Base-by-base conservation (phyloP, 2,113 vertebrate species). In the Mormoops blainvillei region DNA sequence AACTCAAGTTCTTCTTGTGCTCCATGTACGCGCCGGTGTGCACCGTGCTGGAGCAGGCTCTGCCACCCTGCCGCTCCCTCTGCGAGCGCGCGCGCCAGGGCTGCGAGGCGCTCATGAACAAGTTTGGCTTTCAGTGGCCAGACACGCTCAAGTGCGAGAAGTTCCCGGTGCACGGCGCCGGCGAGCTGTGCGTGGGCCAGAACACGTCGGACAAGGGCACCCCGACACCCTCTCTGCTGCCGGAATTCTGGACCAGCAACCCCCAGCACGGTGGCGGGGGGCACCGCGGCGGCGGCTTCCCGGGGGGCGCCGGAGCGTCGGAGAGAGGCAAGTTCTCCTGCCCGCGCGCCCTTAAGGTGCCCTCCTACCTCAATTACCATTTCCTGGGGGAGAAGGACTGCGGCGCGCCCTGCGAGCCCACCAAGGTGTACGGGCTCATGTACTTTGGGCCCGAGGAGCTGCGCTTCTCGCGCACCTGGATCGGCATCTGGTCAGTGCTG, bases 381-480 rank as follows among this genome's bases (percentile, higher is more conserved):
- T 99, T 99, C 97, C 97, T 99, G 36, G 99, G 99, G 0, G 99
- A 99, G 98, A 99, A 99, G 98, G 99, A 99, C 98, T 99, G 99
- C 89, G 99, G 99, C 2, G 99, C 99, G 0, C 99, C 99, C 3
- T 99, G 99, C 1, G 99, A 99, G 95, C 99, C 99, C 0, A 98
- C 98, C 33, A 98, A 98, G 33, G 98, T 98, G 16, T 99, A 99
- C 16, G 99, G 99, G 24, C 98, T 99, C 95, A 99, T 99, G 99
- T 99, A 99, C 98, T 99, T 99, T 77, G 99, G 98, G 41, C 99
- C 99, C 0, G 99, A 99, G 94, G 99, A 99, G 98, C 98, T 99
- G 88, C 99, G 98, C 95, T 99, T 99, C 91, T 98, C 99, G 58
- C 96, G 99, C 89, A 99, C 99, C 19, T 99, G 99, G 99, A 99